Conservation (phyloP, 2,888 invertebrate genomes). For the Rhagophthalmus giganteus region DNA sequence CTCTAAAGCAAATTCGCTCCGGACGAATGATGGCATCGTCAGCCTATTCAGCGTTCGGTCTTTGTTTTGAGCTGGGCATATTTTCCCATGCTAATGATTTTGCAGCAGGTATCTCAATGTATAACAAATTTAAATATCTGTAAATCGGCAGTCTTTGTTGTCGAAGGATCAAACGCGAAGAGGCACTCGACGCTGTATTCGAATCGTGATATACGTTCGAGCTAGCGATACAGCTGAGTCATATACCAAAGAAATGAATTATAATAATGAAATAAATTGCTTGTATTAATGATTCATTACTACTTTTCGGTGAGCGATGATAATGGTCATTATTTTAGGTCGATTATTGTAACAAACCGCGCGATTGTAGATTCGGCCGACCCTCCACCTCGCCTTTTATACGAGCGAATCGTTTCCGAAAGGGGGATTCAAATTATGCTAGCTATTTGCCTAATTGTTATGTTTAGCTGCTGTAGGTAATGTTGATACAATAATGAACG, state of each 20-base stretch:
- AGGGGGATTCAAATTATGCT: slow-evolving; percentile 13
- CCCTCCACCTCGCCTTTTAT: neutral
- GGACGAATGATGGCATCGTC: slow-evolving; percentile 12
- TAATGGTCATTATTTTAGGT: slow-evolving; percentile 51
- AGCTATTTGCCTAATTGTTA: slow-evolving; percentile 39
- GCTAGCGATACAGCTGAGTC: slow-evolving; percentile 46
- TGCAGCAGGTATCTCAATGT: slow-evolving; percentile 42
- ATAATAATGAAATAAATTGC: slow-evolving; percentile 57
- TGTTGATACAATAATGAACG: slow-evolving; percentile 44
- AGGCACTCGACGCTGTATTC: slow-evolving; percentile 15
- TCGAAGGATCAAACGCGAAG: slow-evolving; percentile 20
- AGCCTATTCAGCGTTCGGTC: slow-evolving; percentile 14
- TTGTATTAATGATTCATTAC: slow-evolving; percentile 55
- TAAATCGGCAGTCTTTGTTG: slow-evolving; percentile 6
- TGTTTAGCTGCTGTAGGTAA: slow-evolving; percentile 39
- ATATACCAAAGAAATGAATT: slow-evolving; percentile 52
- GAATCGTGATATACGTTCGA: slow-evolving; percentile 21
- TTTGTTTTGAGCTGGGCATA: slow-evolving; percentile 40
- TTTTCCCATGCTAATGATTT: slow-evolving; percentile 53
- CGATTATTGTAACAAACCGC: slow-evolving; percentile 43
- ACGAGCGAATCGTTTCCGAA: too few relatives aligned
- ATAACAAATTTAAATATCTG: slow-evolving; percentile 39
- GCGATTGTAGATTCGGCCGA: neutral
- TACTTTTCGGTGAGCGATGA: slow-evolving; percentile 55
- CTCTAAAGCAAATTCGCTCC: slow-evolving; percentile 9